Conservation (phyloP, 2,113 vertebrate species). For the Meriones unguiculatus region DNA sequence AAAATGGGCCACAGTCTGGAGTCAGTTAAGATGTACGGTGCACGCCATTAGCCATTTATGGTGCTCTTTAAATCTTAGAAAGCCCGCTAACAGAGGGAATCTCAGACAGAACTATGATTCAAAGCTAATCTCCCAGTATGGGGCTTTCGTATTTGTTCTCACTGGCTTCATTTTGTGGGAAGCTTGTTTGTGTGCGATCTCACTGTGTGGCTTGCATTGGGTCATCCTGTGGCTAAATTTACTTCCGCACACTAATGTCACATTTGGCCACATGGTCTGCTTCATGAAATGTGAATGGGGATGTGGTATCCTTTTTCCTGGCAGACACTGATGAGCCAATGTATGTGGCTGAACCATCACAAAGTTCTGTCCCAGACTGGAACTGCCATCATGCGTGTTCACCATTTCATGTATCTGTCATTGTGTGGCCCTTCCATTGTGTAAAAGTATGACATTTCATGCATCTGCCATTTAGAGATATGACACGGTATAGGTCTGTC, state of each 20-base stretch:
- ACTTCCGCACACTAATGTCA: background rate
- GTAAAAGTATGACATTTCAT: background rate
- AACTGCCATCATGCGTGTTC: too few species aligned
- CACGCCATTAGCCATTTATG: background rate
- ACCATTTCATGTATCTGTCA: background rate
- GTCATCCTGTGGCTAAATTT: background rate
- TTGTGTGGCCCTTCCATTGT: background rate
- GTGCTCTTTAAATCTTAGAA: background rate
- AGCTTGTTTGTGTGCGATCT: fast-evolving
- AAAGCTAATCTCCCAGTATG: background rate
- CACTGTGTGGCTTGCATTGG: background rate
- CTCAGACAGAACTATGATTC: background rate
- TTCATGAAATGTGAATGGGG: background rate
- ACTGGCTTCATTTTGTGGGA: background rate
- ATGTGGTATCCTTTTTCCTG: background rate
- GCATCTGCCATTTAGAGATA: too few species aligned
- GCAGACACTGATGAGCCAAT: background rate
- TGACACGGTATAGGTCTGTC: background rate
- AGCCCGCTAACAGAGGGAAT: background rate
- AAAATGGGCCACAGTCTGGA: background rate
- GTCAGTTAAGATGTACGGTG: background rate
- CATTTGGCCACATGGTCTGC: background rate
- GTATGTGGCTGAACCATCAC: background rate
- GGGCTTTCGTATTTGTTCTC: background rate
- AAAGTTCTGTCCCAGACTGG: background rate